Conservation (phyloP, 2,888 invertebrate genomes). For the Drosophila fulvimacula region DNA sequence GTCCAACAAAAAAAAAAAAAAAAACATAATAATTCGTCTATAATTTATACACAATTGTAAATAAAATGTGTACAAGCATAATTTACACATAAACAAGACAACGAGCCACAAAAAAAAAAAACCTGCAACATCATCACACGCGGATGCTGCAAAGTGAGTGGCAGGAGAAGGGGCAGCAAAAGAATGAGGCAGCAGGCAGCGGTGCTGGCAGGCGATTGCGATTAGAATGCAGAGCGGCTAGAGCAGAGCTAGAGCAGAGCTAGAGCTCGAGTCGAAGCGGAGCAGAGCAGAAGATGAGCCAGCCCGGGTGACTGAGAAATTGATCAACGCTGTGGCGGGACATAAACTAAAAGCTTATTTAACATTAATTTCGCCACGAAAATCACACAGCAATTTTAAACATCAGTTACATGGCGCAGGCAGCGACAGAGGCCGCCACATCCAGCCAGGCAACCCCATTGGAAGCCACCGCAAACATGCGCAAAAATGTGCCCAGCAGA, state of each 20-base stretch:
- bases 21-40: slow-evolving; percentile 77
- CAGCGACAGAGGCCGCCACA: slow-evolving; percentile 23
- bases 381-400: slow-evolving; percentile 80
- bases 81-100: slow-evolving; percentile 79
- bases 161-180: background rate
- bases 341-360: slow-evolving; percentile 81
- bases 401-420: slow-evolving; percentile 72
- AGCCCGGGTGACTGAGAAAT: slow-evolving; percentile 76
- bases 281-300: slow-evolving; percentile 47
- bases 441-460: slow-evolving; percentile 35
- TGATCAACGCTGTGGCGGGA: slow-evolving; percentile 79
- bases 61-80: slow-evolving; percentile 80
- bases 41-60: slow-evolving; percentile 81
- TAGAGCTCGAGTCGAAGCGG: background rate
- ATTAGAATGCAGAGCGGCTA: slow-evolving; percentile 61
- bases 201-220: slow-evolving; percentile 39
- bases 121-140: slow-evolving; percentile 61
- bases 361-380: slow-evolving; percentile 81
- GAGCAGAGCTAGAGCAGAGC: too few species aligned
- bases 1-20: slow-evolving; percentile 12
- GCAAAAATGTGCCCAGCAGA: slow-evolving; percentile 53
- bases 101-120: slow-evolving; percentile 47
- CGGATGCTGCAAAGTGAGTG: slow-evolving; percentile 17
- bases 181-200: slow-evolving; percentile 21
- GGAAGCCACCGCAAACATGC: slow-evolving; percentile 72